Evolutionary conservation across 2,113 vertebrate genomes (phyloP), one percentile per base, ranked within the genome.

Genomic region (Pelodiscus sinensis): DNA sequence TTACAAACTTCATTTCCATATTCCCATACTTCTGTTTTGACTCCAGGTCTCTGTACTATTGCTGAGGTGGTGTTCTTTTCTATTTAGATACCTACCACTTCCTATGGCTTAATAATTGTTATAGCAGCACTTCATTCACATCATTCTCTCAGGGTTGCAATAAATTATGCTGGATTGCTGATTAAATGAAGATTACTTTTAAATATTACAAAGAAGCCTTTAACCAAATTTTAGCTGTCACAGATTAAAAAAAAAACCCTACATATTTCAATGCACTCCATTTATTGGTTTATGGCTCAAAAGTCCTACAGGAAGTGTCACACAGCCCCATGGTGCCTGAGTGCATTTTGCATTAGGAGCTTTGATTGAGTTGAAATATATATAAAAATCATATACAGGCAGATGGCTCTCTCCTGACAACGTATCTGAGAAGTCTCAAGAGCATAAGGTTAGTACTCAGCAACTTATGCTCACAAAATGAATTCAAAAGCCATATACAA

Each of bases 281-380:
- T 94, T 96, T 96, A 95, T 95, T 97, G 92, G 93, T 92, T 93
- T 97, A 90, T 86, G 3, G 56, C 94, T 92, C 60, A 82, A 73
- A 85, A 94, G 80, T 89, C 94, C 82, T 96, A 68, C 22, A 86
- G 57, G 75, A 80, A 96, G 83, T 86, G 87, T 71, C 95, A 82
- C 92, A 90, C 93, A 93, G 97, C 96, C 85, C 87, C 4, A 1
- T 88, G 78, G 83, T 90, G 82, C 88, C 83, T 56, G 85, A 86
- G 88, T 95, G 92, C 95, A 92, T 97, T 97, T 96, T 96, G 88
- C 92, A 95, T 95, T 89, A 95, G 90, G 85, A 97, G 84, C 84
- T 97, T 94, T 94, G 90, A 92, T 97, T 97, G 95, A 94, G 62
- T 91, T 97, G 94, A 94, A 97, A 97, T 92, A 96, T 89, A 82